Percentiles rank a stretch among this genome's conserved stretches.
Conservation (phyloP, 2,888 invertebrate species). For the Eristalis tenax region DNA sequence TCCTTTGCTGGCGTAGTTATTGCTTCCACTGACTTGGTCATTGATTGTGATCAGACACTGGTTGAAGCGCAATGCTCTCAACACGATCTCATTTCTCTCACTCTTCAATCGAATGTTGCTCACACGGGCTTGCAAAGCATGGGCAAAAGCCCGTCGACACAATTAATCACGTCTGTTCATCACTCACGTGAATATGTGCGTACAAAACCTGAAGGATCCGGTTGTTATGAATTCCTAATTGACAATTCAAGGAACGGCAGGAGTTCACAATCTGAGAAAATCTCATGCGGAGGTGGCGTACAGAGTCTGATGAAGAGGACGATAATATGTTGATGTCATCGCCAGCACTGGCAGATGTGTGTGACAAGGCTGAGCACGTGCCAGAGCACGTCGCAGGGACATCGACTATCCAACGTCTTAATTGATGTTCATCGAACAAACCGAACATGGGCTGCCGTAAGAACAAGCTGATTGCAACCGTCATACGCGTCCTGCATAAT, state of each 20-base stretch:
- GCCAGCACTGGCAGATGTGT: not conserved
- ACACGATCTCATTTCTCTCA: not conserved
- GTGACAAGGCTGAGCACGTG: slow-evolving; percentile 15
- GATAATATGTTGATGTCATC: slow-evolving; percentile 6
- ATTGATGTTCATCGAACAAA: slow-evolving; percentile 32
- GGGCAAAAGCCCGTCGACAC: not conserved
- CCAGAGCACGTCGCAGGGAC: not conserved
- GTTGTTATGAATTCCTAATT: slow-evolving; percentile 43
- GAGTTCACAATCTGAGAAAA: slow-evolving; percentile 14
- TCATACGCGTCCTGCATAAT: slow-evolving; percentile 1
- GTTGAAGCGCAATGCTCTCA: not conserved
- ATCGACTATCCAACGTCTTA: slow-evolving; percentile 13
- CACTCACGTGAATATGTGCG: not conserved
- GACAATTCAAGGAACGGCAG: slow-evolving; percentile 33
- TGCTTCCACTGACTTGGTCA: too few relatives aligned
- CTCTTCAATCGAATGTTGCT: not conserved
- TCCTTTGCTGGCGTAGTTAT: too few relatives aligned
- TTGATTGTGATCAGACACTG: too few relatives aligned
- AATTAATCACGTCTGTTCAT: not conserved
- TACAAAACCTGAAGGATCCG: slow-evolving; percentile 20
- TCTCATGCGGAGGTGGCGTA: not conserved
- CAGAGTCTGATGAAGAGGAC: slow-evolving; percentile 2
- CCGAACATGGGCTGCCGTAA: not conserved
- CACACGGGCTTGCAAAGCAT: not conserved
- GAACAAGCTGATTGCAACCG: not conserved